phyloP scores from a whole-genome alignment of 2,888 invertebrate genomes.

The Thereva nobilitata region DNA sequence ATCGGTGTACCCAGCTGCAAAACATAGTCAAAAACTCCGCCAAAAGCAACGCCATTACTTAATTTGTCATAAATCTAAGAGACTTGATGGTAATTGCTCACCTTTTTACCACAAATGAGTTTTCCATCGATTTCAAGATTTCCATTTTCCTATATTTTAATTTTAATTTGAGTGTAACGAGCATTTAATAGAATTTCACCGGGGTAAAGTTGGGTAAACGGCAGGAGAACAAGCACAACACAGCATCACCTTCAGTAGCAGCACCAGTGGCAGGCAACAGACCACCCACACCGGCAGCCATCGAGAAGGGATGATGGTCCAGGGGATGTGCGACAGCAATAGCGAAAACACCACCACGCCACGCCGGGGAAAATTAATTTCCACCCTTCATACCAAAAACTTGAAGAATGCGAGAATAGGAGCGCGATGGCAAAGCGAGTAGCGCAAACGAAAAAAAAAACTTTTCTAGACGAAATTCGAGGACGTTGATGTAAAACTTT shows the following conservation, averaged over 20 bases:
- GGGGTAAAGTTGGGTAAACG: constrained; percentile 22
- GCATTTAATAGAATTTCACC: constrained; percentile 32
- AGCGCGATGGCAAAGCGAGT: constrained; percentile 6
- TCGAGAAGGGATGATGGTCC: not conserved
- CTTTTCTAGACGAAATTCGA: constrained; percentile 19
- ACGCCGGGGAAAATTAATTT: constrained; percentile 24
- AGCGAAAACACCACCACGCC: constrained; percentile 6
- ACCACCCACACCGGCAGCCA: no score
- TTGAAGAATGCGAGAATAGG: constrained; percentile 25
- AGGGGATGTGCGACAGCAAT: constrained; percentile 16
- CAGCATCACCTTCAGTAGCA: no score
- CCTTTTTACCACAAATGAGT: constrained; percentile 29
- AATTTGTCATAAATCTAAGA: constrained; percentile 18
- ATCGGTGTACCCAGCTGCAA: no score
- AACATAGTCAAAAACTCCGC: no score
- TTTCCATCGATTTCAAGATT: constrained; percentile 29
- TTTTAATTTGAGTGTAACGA: constrained; percentile 33
- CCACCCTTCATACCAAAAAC: constrained; percentile 21
- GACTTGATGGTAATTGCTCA: constrained; percentile 24
- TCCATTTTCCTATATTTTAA: constrained; percentile 31
- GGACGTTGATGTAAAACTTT: constrained; percentile 29
- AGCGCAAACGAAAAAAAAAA: constrained; percentile 10
- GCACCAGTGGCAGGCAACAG: no score
- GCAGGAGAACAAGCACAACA: not conserved
- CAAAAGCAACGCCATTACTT: constrained; percentile 7